These are phyloP conservation scores for Plestiodon gilberti DNA, from an alignment of 2,113 vertebrate genomes.

Conservation along the genomic window DNA sequence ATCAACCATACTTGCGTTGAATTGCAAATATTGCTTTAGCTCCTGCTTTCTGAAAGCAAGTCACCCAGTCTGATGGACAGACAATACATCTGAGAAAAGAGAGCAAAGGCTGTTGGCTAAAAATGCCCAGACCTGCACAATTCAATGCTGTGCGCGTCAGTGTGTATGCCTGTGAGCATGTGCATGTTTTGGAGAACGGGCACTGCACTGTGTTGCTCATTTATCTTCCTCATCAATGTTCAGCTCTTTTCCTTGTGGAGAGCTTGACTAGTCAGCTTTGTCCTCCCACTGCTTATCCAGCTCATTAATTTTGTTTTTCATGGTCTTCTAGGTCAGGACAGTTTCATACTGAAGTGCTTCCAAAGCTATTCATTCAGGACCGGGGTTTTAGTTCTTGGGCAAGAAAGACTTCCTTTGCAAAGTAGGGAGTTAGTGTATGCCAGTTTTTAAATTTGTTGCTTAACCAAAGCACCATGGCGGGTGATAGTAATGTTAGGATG, in stretches of 20 bases:
- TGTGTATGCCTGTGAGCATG: background rate
- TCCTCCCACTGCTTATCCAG: conserved; percentile 18
- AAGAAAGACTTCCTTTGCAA: conserved; percentile 33
- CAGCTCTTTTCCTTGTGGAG: background rate
- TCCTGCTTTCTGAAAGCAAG: background rate
- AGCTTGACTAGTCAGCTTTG: conserved; percentile 15
- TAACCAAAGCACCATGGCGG: background rate
- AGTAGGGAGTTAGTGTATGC: background rate
- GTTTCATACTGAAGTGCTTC: conserved; percentile 39
- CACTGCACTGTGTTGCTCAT: background rate
- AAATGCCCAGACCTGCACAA: background rate
- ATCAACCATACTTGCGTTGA: background rate
- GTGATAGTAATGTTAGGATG: background rate
- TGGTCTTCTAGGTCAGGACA: conserved; percentile 11
- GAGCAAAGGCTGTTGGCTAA: background rate
- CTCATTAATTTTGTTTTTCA: conserved; percentile 34
- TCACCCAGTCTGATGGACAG: background rate
- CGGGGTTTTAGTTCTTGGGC: background rate
- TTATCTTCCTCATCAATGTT: conserved; percentile 28
- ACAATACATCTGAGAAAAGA: background rate
- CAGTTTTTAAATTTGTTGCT: background rate
- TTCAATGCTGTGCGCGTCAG: too few species aligned
- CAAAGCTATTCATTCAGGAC: conserved; percentile 30
- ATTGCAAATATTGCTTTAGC: background rate
- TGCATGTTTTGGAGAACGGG: background rate